Base-by-base conservation (phyloP, 2,888 invertebrate species). In the Synergus laeviventris region DNA sequence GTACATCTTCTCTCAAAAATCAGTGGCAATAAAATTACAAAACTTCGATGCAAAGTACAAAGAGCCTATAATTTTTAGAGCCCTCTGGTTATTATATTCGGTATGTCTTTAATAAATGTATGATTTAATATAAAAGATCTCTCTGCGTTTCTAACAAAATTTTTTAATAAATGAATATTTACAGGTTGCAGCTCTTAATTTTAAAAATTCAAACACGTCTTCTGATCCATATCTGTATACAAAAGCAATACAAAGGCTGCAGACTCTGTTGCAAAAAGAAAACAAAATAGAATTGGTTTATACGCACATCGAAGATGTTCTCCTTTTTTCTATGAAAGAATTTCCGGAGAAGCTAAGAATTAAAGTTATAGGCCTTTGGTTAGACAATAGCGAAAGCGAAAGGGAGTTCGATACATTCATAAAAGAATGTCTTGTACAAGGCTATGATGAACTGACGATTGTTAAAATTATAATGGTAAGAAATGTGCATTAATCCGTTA, bases 81-180 rank as follows among this genome's bases (percentile, higher is more conserved):
- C 84, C 16, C 56, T 85, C 12, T 87, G 86, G 86, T 82, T 87
- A 49, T 74, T 84, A 18, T 84, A 86, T 73, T 81, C 86, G 7
- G 84, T 85, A 24, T 79, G 82, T 79, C 62, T 42, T 60, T 18
- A 11, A 18, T 42, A 39, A 42, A 16, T 54, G 2, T 49, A 21
- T 36, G 31, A 49, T 49, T n/a, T n/a, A 54, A 54, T 54, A 18
- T 18, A 9, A 9, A 18, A 54, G 18, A 54, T 18, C 9, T 11
- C 36, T 74, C 45, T 74, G 2, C 3, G 38, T 36, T 7, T 54
- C 9, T 18, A 18, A 18, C 0, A 2, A 54, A 54, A 11, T 54
- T 18, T 54, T 18, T 0, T 7, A 18, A 59, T 24, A 24, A 24
- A 21, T 21, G 8, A 5, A 7, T n/a, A 16, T 36, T 36, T 18